Evolutionary conservation across 2,113 vertebrate genomes (phyloP).

Genomic region (Campylorhamphus procurvoides): DNA sequence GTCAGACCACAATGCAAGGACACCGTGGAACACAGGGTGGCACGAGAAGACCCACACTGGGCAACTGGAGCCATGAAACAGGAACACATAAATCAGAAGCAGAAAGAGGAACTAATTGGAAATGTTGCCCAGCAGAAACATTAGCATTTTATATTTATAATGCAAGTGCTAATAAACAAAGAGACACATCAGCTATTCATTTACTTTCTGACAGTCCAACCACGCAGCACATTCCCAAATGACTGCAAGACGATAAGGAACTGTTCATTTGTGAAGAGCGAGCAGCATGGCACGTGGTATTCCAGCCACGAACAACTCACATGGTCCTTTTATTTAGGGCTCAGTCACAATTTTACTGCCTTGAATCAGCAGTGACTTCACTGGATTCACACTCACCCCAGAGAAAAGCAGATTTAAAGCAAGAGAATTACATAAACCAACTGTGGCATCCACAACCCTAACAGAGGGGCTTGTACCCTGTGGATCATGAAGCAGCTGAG

Average conservation of each 20-base stretch:
- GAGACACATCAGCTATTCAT: neutral
- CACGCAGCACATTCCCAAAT: neutral
- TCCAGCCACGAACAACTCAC: neutral
- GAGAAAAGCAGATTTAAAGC: neutral
- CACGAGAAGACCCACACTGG: neutral
- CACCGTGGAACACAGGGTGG: neutral
- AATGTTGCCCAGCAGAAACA: neutral
- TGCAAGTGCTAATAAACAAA: neutral
- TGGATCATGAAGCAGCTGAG: neutral
- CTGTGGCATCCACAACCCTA: neutral
- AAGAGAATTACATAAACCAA: neutral
- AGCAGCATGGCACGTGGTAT: neutral
- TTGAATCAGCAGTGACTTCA: neutral
- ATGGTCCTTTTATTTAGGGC: neutral
- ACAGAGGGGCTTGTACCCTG: neutral
- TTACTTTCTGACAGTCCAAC: neutral
- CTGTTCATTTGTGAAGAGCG: neutral
- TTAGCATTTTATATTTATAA: constrained; percentile 17
- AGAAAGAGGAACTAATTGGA: neutral
- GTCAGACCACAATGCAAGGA: neutral
- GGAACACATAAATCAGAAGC: neutral
- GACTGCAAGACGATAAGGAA: neutral
- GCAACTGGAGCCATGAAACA: neutral
- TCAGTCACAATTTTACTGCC: neutral
- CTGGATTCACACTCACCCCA: neutral